Conservation (phyloP, 2,113 vertebrate species). For the Oreamnos americanus region DNA sequence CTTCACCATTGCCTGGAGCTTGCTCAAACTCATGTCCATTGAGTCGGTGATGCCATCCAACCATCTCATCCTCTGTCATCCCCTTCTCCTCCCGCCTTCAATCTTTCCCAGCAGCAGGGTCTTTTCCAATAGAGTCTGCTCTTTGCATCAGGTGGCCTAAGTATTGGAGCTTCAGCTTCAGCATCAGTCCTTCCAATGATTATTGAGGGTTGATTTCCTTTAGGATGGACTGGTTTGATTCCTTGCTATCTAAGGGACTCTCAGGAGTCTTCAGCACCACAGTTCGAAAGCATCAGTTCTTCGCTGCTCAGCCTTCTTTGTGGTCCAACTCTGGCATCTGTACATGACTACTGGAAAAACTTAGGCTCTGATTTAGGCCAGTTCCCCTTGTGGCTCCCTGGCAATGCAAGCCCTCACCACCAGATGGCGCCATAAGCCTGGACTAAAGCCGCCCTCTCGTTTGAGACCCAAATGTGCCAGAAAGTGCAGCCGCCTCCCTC, state of each 20-base stretch:
- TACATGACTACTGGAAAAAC: neutral
- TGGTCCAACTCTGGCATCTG: neutral
- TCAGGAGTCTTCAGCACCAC: neutral
- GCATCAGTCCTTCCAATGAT: neutral
- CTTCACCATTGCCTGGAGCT: neutral
- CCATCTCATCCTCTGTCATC: neutral
- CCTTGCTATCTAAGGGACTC: neutral
- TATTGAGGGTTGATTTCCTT: neutral
- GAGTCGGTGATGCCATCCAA: neutral
- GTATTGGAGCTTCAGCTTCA: neutral
- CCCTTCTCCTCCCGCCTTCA: neutral
- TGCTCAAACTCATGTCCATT: neutral
- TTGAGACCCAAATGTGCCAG: rapidly evolving
- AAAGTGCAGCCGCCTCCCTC: rapidly evolving
- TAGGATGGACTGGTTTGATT: neutral
- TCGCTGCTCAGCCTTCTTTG: neutral
- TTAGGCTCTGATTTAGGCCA: neutral
- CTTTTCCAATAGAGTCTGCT: neutral
- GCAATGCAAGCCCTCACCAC: conserved; percentile 42
- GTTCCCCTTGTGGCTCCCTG: neutral
- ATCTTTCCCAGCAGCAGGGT: neutral
- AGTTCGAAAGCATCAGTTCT: neutral
- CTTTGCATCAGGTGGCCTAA: neutral
- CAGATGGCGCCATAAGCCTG: conserved; percentile 68
- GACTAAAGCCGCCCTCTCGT: neutral